Evolutionary conservation across 2,888 invertebrate species (phyloP).

Genomic region (Apoderus coryli): DNA sequence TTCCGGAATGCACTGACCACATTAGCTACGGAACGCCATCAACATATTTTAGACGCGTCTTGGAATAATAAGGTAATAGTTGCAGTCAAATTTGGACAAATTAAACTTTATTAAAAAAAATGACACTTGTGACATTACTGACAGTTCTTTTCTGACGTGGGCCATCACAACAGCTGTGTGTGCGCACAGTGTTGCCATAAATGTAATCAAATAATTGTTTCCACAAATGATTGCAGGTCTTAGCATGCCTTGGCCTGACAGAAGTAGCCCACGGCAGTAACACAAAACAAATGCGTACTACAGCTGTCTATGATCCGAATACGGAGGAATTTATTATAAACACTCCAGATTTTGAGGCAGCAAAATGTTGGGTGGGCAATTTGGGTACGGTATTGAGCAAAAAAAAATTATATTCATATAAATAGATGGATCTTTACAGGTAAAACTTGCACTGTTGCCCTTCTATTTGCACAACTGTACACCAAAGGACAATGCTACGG

Average conservation of each 20-base stretch:
- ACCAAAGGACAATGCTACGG: slow-evolving; percentile 71
- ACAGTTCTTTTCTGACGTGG: too few relatives aligned
- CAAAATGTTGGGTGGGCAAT: slow-evolving; percentile 95
- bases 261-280: slow-evolving; percentile 93
- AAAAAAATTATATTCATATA: slow-evolving; percentile 6
- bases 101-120: too few relatives aligned
- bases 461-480: slow-evolving; percentile 81
- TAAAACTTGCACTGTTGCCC: slow-evolving; percentile 70
- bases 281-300: slow-evolving; percentile 80
- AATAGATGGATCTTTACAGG: slow-evolving; percentile 32
- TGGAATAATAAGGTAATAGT: slow-evolving; percentile 51
- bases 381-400: slow-evolving; percentile 34
- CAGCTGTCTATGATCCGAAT: slow-evolving; percentile 68
- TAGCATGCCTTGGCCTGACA: slow-evolving; percentile 79
- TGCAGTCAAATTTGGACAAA: too few relatives aligned
- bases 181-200: too few relatives aligned
- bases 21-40: slow-evolving; percentile 61
- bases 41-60: slow-evolving; percentile 51
- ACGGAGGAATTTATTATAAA: slow-evolving; percentile 73
- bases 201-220: too few relatives aligned
- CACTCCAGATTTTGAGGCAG: slow-evolving; percentile 88
- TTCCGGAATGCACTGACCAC: slow-evolving; percentile 61
- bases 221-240: slow-evolving; percentile 45
- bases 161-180: too few relatives aligned
- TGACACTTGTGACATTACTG: too few relatives aligned